Conservation (phyloP, 2,888 invertebrate species). For the Octonoba sinensis region DNA sequence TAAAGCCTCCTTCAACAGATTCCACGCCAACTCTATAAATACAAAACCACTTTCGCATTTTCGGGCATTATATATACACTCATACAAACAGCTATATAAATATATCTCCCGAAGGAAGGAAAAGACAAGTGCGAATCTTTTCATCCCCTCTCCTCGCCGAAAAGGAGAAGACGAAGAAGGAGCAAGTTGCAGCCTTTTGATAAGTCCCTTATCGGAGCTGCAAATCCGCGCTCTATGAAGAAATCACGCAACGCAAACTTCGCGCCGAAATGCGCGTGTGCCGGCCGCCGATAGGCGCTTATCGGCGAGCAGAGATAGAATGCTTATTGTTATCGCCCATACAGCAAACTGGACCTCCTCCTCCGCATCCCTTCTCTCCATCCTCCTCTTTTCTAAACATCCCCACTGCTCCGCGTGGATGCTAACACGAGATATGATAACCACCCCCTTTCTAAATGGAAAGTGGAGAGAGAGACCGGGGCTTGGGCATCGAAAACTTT, state of each 20-base stretch:
- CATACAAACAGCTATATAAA: slow-evolving; percentile 10
- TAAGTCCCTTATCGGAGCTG: slow-evolving; percentile 38
- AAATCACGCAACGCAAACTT: slow-evolving; percentile 54
- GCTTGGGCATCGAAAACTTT: slow-evolving; percentile 52
- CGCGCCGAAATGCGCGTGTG: slow-evolving; percentile 39
- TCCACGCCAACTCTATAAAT: too few relatives aligned
- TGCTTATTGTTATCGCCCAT: slow-evolving; percentile 62
- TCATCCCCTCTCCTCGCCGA: slow-evolving; percentile 9
- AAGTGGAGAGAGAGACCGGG: slow-evolving; percentile 48
- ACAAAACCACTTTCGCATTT: not conserved
- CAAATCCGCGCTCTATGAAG: slow-evolving; percentile 59
- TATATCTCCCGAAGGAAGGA: slow-evolving; percentile 1
- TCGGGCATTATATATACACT: not conserved
- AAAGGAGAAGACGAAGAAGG: slow-evolving; percentile 4
- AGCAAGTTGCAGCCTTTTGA: slow-evolving; percentile 8
- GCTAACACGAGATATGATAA: slow-evolving; percentile 59
- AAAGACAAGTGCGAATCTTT: slow-evolving; percentile 55
- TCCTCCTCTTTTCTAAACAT: slow-evolving; percentile 60
- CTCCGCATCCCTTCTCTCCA: slow-evolving; percentile 11
- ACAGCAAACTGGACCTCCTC: slow-evolving; percentile 53
- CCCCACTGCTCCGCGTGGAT: slow-evolving; percentile 38
- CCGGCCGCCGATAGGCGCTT: slow-evolving; percentile 41
- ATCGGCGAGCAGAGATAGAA: slow-evolving; percentile 54
- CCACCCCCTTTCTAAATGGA: slow-evolving; percentile 55
- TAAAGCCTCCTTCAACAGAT: too few relatives aligned